Base-by-base conservation (phyloP, 2,113 vertebrate genomes). In the Coptodon bakossiorum region DNA sequence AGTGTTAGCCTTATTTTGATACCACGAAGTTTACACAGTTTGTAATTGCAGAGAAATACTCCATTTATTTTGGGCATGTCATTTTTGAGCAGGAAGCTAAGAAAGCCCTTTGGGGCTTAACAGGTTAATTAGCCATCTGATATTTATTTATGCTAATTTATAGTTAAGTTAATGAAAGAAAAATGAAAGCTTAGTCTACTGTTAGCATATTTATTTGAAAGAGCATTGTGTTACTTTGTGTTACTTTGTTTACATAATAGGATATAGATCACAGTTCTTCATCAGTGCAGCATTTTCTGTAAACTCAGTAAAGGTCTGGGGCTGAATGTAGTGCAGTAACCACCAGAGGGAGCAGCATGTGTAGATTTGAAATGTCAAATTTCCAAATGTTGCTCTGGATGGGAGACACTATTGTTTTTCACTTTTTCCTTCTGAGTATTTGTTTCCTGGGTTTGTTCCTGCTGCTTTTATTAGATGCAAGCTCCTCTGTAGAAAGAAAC, bases 101-200 rank as follows among this genome's bases (percentile, higher is more conserved):
- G 22, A 56, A 56, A 56, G 22, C 0, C 53, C 22, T 1, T 56
- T 56, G 0, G n/a, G 22, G 0, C 22, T 24, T 56, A 56, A 56
- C 22, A 2, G 10, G 53, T 56, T 54, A 54, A 54, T 31, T 5
- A 59, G 56, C 16, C 56, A 2, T 4, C 36, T 40, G 38, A 40
- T 40, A 40, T 40, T 40, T 40, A 40, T 40, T 40, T 40, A 40
- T 40, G 10, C 38, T 40, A 5, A 40, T 40, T 40, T 11, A 40
- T 40, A 40, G 38, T 40, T 3, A 40, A 40, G 38, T 40, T 40
- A 40, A 40, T 40, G 38, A 12, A 40, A 5, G 38, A 40, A 40
- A 40, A 40, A 11, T 40, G 5, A 40, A 40, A 40, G 5, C 38
- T 40, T 40, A 40, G 38, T 40, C 38, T 59, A 57, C 56, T 1